These are phyloP conservation scores for Epistrophe eligans DNA, from an alignment of 2,888 invertebrate species.

Conservation along the genomic window DNA sequence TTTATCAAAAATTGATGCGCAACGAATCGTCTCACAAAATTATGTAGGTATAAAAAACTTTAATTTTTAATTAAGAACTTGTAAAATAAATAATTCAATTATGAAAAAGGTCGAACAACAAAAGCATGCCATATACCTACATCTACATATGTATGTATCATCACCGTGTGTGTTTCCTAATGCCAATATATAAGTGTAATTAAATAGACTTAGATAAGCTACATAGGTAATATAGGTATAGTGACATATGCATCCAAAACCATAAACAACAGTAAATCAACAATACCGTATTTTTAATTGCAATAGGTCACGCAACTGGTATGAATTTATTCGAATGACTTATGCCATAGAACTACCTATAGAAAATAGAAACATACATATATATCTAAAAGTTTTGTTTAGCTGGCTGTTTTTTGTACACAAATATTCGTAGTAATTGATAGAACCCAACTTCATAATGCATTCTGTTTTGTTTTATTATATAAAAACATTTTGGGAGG, in stretches of 20 bases:
- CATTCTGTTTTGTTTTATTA: slow-evolving; percentile 6
- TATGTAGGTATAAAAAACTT: slow-evolving; percentile 23
- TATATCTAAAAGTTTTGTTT: neutral
- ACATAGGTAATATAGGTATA: too few species aligned
- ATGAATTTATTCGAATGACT: slow-evolving; percentile 48
- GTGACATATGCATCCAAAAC: slow-evolving; percentile 23
- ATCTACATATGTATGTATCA: too few species aligned
- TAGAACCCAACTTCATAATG: neutral
- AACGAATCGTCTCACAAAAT: slow-evolving; percentile 12
- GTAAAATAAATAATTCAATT: slow-evolving; percentile 27
- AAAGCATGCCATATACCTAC: slow-evolving; percentile 1
- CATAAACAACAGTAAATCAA: slow-evolving; percentile 18
- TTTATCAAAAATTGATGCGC: too few species aligned
- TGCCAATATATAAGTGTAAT: neutral
- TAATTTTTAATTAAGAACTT: slow-evolving; percentile 27
- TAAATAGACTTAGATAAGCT: neutral
- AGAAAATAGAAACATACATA: neutral
- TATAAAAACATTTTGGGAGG: neutral
- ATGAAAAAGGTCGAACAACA: slow-evolving; percentile 57
- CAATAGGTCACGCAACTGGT: slow-evolving; percentile 64
- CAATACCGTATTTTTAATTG: slow-evolving; percentile 54
- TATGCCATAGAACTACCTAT: slow-evolving; percentile 28
- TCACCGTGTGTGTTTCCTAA: neutral
- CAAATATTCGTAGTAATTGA: neutral
- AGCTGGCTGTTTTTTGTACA: slow-evolving; percentile 1